Evolutionary conservation across 2,888 invertebrate genomes (phyloP).

Genomic region (Choreutis nemorana): DNA sequence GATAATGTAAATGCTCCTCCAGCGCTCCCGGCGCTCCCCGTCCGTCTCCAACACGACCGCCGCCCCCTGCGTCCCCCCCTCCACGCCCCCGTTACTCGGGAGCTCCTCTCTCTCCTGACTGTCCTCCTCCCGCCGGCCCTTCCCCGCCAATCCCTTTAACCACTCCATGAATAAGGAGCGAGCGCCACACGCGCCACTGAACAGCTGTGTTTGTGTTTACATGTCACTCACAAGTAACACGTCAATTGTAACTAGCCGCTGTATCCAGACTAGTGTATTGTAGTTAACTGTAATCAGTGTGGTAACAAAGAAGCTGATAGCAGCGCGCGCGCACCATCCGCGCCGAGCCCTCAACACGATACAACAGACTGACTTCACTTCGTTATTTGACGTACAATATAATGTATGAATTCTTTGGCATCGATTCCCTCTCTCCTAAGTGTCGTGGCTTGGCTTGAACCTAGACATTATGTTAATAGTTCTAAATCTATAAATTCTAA

Average conservation of each 20-base stretch:
- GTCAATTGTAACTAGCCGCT: too few species aligned
- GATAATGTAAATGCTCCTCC: constrained; percentile 81
- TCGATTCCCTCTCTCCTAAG: constrained; percentile 14
- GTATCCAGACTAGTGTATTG: too few species aligned
- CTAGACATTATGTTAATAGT: too few species aligned
- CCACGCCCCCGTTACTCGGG: constrained; percentile 5
- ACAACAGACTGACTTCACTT: constrained; percentile 4
- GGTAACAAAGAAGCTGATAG: too few species aligned
- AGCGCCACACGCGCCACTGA: constrained; percentile 1
- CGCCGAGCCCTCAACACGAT: constrained; percentile 12
- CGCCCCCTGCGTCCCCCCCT: constrained; percentile 3
- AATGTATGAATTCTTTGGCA: constrained; percentile 15
- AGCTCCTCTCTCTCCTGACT: constrained; percentile 10
- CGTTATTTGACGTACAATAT: constrained; percentile 12
- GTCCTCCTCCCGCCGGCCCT: constrained; percentile 11
- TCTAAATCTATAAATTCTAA: too few species aligned
- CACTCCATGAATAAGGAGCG: constrained; percentile 27
- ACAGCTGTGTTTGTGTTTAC: neutral
- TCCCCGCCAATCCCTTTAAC: constrained; percentile 24
- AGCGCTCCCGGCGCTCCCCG: constrained; percentile 72
- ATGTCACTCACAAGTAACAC: too few species aligned
- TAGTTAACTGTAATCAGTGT: too few species aligned
- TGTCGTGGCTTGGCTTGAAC: too few species aligned
- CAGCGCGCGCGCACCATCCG: constrained; percentile 11
- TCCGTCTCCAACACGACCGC: constrained; percentile 68